These are phyloP conservation scores for Drosophila subsilvestris DNA, from an alignment of 2,888 invertebrate species.

Conservation along the genomic window DNA sequence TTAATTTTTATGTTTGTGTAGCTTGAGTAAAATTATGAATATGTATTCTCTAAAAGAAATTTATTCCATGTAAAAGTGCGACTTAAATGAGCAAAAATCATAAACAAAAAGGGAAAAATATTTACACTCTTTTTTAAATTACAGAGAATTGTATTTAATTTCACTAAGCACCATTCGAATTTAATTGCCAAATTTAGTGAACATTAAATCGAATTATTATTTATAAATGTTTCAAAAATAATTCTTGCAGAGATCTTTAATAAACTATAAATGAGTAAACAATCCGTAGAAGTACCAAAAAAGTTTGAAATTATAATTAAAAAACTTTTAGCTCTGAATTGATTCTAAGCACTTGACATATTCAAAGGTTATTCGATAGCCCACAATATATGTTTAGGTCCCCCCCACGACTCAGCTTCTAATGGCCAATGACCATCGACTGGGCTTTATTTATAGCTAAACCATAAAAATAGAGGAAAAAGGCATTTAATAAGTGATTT, in stretches of 20 bases:
- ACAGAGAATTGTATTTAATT: too few relatives aligned
- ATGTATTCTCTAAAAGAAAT: background rate
- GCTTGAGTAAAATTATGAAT: background rate
- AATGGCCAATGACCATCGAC: constrained; percentile 30
- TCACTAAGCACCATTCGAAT: too few relatives aligned
- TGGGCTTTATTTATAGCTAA: constrained; percentile 33
- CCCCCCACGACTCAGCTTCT: background rate
- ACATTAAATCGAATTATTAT: background rate
- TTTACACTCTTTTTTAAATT: too few relatives aligned
- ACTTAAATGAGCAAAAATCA: too few relatives aligned
- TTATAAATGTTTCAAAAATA: too few relatives aligned
- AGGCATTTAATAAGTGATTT: constrained; percentile 64
- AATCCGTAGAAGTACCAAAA: background rate
- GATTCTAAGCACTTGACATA: constrained; percentile 11
- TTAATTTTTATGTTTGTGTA: background rate
- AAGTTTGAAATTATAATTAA: background rate
- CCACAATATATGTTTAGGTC: background rate
- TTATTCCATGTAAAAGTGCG: too few relatives aligned
- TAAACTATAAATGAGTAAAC: background rate
- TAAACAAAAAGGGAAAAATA: too few relatives aligned
- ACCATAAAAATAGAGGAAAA: constrained; percentile 36
- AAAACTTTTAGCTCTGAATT: background rate
- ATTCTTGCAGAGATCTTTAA: background rate
- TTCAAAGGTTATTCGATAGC: constrained; percentile 8
- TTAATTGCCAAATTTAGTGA: background rate